Evolutionary conservation across 2,797 vertebrate genomes (phyloP).

Genomic region (Hirundo rustica): DNA sequence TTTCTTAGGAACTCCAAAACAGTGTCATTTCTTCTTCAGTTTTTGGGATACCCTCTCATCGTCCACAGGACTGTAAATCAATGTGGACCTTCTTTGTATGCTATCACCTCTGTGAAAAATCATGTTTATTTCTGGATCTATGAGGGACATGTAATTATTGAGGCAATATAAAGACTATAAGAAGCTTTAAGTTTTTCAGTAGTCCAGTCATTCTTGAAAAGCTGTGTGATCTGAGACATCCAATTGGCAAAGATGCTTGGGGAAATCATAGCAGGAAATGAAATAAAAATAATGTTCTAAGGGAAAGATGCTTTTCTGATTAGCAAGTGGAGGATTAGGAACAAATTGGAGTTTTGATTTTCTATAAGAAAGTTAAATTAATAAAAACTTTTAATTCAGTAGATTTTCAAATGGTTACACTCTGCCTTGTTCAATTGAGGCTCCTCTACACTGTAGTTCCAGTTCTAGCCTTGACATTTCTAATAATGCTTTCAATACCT

Average conservation of each 20-base stretch:
- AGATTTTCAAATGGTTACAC: neutral
- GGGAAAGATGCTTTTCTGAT: neutral
- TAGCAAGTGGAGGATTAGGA: neutral
- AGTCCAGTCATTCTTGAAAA: neutral
- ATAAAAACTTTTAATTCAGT: neutral
- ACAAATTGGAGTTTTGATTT: neutral
- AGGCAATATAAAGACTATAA: neutral
- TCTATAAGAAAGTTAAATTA: neutral
- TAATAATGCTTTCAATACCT: slow-evolving; percentile 5
- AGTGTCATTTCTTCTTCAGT: neutral
- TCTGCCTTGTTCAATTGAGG: neutral
- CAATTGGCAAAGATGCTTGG: neutral
- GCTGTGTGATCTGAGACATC: neutral
- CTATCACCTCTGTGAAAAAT: neutral
- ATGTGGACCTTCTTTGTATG: neutral
- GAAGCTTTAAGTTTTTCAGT: neutral
- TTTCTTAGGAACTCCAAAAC: neutral
- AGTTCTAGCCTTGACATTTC: slow-evolving; percentile 1
- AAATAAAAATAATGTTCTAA: neutral
- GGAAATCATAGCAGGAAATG: neutral
- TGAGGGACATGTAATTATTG: neutral
- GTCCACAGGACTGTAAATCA: neutral
- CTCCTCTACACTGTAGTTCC: neutral
- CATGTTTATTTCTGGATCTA: neutral
- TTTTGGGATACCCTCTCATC: neutral